Evolutionary conservation across 1,140 invertebrate species (phyloP), one percentile per base, ranked within the genome.

Genomic region (Drosophila arizonae): DNA sequence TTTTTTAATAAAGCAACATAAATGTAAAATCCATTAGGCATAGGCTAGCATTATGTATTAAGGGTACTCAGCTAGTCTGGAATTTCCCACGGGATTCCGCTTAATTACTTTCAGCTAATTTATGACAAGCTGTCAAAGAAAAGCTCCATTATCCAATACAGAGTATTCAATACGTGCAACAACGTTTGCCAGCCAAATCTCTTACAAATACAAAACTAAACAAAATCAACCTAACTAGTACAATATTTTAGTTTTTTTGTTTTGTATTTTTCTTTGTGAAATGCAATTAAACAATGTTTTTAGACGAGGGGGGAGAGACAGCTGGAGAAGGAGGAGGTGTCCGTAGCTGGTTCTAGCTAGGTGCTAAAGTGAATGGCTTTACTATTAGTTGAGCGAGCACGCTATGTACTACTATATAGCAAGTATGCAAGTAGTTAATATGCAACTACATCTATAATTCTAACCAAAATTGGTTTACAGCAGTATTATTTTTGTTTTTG

Each of bases 291-390:
- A 28, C 68, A 50, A 30, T 52, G 17, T 30, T 55, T 39, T 9
- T 2, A 17, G 48, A 10, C 21, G 48, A 54, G 28, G 17, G 45
- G 21, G 8, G 41, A 11, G 21, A 8, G 41, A 11, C 33, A 4
- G 48, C 9, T 24, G 66, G 56, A 54, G 60, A 13, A 21, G 17
- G 61, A 17, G 43, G 3, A 43, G 36, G 13, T 13, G 36, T 11
- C 3, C 11, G 6, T 39, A 45, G 26, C n/a, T 41, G 28, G 41
- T 61, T 61, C 70, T 61, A 30, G 43, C 39, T 39, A 46, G 67
- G 75, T 64, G 72, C 50, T 81, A 78, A 70, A 76, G 78, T 66
- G 80, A 70, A 52, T 61, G 71, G 50, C 51, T 72, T 77, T 61
- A 56, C 63, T 33, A 65, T 76, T 62, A 50, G 70, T 52, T 71